Evolutionary conservation across 2,113 vertebrate species (phyloP), one percentile per base, ranked within the genome.

Genomic region (Trochalopteron elliotii): DNA sequence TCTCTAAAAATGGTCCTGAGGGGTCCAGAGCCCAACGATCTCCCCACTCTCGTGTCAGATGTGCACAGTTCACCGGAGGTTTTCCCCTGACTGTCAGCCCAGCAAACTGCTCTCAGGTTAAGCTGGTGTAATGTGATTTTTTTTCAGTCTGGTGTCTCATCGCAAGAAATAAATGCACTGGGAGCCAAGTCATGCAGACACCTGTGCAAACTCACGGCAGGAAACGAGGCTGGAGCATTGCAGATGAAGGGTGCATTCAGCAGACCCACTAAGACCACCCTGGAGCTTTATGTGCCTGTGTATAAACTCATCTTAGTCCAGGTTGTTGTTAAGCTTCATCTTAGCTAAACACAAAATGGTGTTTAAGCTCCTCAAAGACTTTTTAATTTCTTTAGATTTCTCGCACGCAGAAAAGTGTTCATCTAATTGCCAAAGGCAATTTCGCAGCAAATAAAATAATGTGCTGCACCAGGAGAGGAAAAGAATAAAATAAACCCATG

Each of bases 181-280:
- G 70, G 49, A 95, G 90, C 33, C 84, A 90, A 85, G 72, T 42
- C 59, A n/a, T 63, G 65, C 80, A 74, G 88, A 47, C 94, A 96
- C 95, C 95, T 96, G 94, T 92, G 83, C 94, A 96, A 96, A 95
- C 79, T 81, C 83, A 37, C 37, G 47, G 85, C 90, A 86, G 83
- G 84, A 95, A 95, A 69, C 55, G 72, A 0, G 45, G 70, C 95
- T 81, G 70, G 77, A 95, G 72, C 2, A 0, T 2, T 85, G 84
- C 35, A 72, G 81, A 93, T 49, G 90, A 88, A 89, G 87, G 75
- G 81, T 4, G 9, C 64, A 39, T 78, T 70, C 60, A 64, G 76
- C 86, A 90, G 90, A 77, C 53, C 70, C 3, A 1, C 70, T 22
- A 70, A 63, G 93, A 96, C 92, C 96, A 96, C 96, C 93, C 86